Evolutionary conservation across 2,113 vertebrate genomes (phyloP).

Genomic region (Xerus inauris): DNA sequence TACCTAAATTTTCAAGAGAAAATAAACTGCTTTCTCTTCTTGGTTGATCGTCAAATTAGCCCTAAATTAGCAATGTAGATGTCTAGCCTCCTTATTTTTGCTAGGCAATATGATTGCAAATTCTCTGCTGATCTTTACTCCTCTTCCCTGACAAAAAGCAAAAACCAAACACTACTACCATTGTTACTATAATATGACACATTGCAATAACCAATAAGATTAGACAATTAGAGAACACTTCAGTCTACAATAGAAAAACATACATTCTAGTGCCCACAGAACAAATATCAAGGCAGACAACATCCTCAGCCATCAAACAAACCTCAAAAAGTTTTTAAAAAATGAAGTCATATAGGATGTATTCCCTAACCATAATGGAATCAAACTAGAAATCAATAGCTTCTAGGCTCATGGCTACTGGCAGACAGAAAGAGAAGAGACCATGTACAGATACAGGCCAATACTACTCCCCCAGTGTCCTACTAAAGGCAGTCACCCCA

Average conservation of each 20-base stretch:
- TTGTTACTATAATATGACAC: background rate
- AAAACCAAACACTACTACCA: background rate
- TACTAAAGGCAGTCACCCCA: too few species aligned
- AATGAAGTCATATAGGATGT: background rate
- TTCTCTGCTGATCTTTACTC: background rate
- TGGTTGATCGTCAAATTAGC: background rate
- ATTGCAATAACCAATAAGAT: background rate
- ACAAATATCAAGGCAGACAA: background rate
- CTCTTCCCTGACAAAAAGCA: background rate
- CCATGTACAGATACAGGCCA: too few species aligned
- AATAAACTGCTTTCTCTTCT: background rate
- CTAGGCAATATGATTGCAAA: background rate
- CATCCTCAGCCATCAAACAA: background rate
- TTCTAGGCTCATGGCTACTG: too few species aligned
- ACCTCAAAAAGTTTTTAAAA: background rate
- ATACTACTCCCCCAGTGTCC: too few species aligned
- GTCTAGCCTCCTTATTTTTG: background rate
- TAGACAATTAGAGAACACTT: background rate
- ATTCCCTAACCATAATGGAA: background rate
- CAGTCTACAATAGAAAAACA: background rate
- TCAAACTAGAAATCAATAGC: background rate
- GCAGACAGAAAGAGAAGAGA: too few species aligned
- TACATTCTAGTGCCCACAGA: background rate
- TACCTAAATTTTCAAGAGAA: background rate
- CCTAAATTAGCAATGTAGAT: background rate